A percentile compares a stretch with the other conserved stretches of the same genome.
Conservation (phyloP, 2,797 vertebrate genomes). For the Phrynocephalus forsythii region DNA sequence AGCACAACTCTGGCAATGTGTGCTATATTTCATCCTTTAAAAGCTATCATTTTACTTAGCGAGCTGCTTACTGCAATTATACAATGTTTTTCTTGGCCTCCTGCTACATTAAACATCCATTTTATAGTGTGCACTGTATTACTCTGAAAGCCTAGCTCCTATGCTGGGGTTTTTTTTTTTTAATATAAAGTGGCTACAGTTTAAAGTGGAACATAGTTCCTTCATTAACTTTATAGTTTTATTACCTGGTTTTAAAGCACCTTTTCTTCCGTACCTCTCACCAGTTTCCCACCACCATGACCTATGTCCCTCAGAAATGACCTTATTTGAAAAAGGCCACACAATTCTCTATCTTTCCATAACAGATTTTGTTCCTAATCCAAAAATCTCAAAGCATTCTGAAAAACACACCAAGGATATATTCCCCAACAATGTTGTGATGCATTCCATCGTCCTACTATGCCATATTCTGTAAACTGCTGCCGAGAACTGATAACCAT, state of each 20-base stretch:
- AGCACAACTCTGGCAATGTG: constrained; percentile 63
- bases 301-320: constrained; percentile 24
- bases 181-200: constrained; percentile 69
- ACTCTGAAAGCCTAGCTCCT: constrained; percentile 74
- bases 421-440: neutral
- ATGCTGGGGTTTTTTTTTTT: constrained; percentile 38
- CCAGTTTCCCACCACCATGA: neutral
- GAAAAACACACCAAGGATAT: neutral
- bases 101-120: constrained; percentile 80
- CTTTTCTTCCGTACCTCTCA: constrained; percentile 70
- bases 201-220: constrained; percentile 70
- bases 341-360: constrained; percentile 18
- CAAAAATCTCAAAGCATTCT: constrained; percentile 12
- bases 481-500: neutral
- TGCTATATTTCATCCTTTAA: constrained; percentile 78
- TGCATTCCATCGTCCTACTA: neutral
- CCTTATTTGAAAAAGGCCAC: constrained; percentile 28
- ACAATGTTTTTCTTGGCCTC: constrained; percentile 81
- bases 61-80: constrained; percentile 80
- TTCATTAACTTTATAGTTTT: constrained; percentile 81
- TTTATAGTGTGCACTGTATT: constrained; percentile 76
- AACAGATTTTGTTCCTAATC: constrained; percentile 17
- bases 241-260: constrained; percentile 76
- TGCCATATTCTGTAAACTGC: neutral
- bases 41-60: constrained; percentile 80